Base-by-base conservation (phyloP, 2,888 invertebrate genomes). In the Gymnoscelis rufifasciata region DNA sequence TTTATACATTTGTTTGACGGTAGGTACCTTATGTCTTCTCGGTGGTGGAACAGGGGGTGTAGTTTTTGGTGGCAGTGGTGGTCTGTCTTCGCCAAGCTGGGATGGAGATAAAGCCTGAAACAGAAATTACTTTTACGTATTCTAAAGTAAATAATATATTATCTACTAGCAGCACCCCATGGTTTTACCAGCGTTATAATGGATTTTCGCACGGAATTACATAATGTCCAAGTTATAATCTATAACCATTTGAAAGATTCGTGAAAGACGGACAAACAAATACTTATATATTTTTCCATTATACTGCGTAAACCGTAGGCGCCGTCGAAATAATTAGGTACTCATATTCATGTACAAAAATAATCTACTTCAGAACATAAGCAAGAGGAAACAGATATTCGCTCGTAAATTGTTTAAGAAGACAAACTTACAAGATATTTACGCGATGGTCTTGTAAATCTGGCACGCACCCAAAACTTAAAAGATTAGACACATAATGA, bases 1-100 rank as follows among this genome's bases (percentile, higher is more conserved):
- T n/a, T n/a, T n/a, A n/a, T n/a, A n/a, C n/a, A n/a, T 0, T 11
- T 12, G 6, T 29, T 11, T 5, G 11, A 11, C 5, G 28, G 10
- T 27, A 6, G 19, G 27, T 65, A 83, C 89, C 78, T 89, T 89
- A 60, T 89, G 80, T 66, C 84, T 72, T 47, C 89, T 75, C 45
- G 88, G 88, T 27, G 89, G 89, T 2, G 89, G 89, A 14, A 89
- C 88, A 1, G 89, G 89, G 2, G 89, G 72, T 12, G 78, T 66
- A 12, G 68, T 71, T 60, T 89, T 89, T 1, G 89, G 89, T 13
- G 89, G 89, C 13, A 89, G 63, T 5, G 89, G 89, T 0, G 89
- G 89, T 28, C 87, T 75, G 35, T 83, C 86, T 52, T 88, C 88
- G 14, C 80, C 72, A 29, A 81, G 54, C 55, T 83, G 83, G 4